A percentile compares a stretch with the other conserved stretches of the same genome.
phyloP scores from a whole-genome alignment of 2,888 invertebrate species.

The Phortica magna region DNA sequence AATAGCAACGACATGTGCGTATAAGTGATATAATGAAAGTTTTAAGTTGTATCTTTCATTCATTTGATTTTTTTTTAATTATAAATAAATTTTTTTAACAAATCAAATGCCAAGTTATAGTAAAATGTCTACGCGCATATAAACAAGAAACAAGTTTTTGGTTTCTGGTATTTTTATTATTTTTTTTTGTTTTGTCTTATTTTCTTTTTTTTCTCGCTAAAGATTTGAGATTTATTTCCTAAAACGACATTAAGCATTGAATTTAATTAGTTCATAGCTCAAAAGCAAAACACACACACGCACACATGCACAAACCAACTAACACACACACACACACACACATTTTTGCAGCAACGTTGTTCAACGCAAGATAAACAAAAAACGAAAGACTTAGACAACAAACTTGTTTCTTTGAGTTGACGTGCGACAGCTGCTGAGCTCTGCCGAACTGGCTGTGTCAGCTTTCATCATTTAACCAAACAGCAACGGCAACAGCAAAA shows the following conservation, averaged over 20 bases:
- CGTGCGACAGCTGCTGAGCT: conserved; percentile 4
- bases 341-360: neutral
- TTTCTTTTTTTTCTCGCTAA: neutral
- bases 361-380: neutral
- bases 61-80: neutral
- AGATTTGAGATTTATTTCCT: conserved; percentile 34
- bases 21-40: conserved; percentile 29
- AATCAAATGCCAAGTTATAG: conserved; percentile 24
- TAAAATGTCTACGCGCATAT: neutral
- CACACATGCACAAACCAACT: neutral
- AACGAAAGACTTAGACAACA: conserved; percentile 34
- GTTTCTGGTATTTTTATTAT: neutral
- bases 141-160: conserved; percentile 23
- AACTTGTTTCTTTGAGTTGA: conserved; percentile 29
- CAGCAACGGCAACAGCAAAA: neutral
- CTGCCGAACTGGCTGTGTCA: neutral
- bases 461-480: conserved; percentile 23
- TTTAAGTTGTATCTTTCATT: neutral
- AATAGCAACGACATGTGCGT: conserved; percentile 13
- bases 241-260: conserved; percentile 33
- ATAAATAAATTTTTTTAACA: conserved; percentile 14
- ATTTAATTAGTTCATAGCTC: conserved; percentile 39
- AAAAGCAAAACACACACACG: neutral
- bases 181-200: neutral
- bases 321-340: neutral